These are phyloP conservation scores for Cosmorhoe ocellata DNA, from an alignment of 2,888 invertebrate species.

Conservation along the genomic window DNA sequence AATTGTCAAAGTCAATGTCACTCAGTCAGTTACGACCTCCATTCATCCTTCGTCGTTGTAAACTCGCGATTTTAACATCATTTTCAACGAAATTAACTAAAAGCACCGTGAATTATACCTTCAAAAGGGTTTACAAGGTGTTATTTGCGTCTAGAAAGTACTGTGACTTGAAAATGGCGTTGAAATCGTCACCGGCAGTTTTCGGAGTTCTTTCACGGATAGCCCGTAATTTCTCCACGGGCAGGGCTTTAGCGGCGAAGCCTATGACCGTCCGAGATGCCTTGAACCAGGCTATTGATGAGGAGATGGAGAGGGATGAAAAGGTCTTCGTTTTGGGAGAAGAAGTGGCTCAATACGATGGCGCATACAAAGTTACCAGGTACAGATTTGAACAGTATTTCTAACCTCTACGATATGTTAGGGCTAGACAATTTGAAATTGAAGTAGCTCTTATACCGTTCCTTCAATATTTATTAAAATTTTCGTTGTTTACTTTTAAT, in stretches of 20 bases:
- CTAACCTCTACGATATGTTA: conserved; percentile 32
- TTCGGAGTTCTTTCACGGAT: conserved; percentile 57
- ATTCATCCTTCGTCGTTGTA: conserved; percentile 70
- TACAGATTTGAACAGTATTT: conserved; percentile 34
- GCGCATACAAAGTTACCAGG: conserved; percentile 96
- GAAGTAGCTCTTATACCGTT: neutral
- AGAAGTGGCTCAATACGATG: conserved; percentile 99
- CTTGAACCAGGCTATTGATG: conserved; percentile 96
- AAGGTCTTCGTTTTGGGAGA: conserved; percentile 96
- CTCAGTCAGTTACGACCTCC: conserved; percentile 62
- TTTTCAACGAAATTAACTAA: conserved; percentile 50
- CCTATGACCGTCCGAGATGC: conserved; percentile 98
- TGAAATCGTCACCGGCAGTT: conserved; percentile 72
- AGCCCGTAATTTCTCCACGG: conserved; percentile 68
- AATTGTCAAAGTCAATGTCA: neutral
- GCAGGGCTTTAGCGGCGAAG: conserved; percentile 69
- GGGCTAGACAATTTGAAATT: neutral
- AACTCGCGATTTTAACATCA: conserved; percentile 55
- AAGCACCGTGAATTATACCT: conserved; percentile 41
- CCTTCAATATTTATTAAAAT: neutral
- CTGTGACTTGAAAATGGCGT: conserved; percentile 67
- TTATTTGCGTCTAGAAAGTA: conserved; percentile 41
- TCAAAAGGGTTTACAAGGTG: conserved; percentile 40
- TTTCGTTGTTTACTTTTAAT: neutral
- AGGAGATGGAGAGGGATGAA: conserved; percentile 97